phyloP scores from a whole-genome alignment of 1,140 invertebrate species.

The Tenebrio molitor region DNA sequence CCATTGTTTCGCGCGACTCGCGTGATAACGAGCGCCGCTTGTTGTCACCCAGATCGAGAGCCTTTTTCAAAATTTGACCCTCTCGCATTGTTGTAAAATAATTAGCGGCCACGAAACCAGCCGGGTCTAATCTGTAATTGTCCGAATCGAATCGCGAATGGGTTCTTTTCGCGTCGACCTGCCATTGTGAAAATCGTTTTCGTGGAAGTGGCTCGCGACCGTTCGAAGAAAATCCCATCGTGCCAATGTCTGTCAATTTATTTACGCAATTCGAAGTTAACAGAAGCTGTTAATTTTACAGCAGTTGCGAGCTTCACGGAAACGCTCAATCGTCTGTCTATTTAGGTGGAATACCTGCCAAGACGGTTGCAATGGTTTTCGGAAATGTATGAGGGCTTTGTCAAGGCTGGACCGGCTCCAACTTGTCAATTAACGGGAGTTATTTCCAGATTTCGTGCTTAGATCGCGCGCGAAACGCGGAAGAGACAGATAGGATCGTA shows the following conservation, averaged over 20 bases:
- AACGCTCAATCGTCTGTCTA: slow-evolving; percentile 31
- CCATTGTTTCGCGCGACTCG: no score
- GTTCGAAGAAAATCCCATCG: slow-evolving; percentile 4
- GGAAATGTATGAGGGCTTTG: slow-evolving; percentile 33
- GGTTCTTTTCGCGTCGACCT: neutral
- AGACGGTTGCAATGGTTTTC: slow-evolving; percentile 25
- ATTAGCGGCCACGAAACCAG: slow-evolving; percentile 3
- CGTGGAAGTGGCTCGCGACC: no score
- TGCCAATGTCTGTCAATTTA: slow-evolving; percentile 22
- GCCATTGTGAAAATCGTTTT: neutral
- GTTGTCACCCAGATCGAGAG: no score
- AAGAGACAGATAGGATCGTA: no score
- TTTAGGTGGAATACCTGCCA: slow-evolving; percentile 38
- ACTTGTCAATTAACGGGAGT: slow-evolving; percentile 25
- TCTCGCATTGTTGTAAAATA: slow-evolving; percentile 9
- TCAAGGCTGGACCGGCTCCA: slow-evolving; percentile 26
- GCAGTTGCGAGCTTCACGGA: slow-evolving; percentile 20
- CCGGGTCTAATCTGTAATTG: slow-evolving; percentile 10
- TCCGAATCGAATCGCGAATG: slow-evolving; percentile 1
- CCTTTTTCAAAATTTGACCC: no score
- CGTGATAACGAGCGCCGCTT: no score
- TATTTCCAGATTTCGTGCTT: neutral
- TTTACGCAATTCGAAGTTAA: slow-evolving; percentile 22
- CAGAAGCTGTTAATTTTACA: slow-evolving; percentile 30
- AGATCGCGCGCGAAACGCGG: slow-evolving; percentile 2